Evolutionary conservation across 2,888 invertebrate genomes (phyloP).

Genomic region (Embidobia sp.): DNA sequence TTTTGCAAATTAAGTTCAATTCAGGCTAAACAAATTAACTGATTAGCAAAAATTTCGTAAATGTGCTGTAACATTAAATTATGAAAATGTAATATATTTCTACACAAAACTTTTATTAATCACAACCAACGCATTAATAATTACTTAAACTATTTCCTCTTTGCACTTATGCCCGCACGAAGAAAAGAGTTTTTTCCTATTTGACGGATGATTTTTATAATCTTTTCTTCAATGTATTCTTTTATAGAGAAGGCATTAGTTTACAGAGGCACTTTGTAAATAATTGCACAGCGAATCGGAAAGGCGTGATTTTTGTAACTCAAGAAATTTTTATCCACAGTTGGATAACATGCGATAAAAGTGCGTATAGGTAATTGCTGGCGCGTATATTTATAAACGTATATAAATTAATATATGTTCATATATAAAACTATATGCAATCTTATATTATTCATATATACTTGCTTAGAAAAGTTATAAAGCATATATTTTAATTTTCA

Average conservation of each 20-base stretch:
- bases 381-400: too few relatives aligned
- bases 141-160: slow-evolving; percentile 41
- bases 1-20: neutral
- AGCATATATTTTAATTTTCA: neutral
- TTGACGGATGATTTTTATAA: slow-evolving; percentile 62
- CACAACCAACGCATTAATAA: slow-evolving; percentile 46
- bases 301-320: slow-evolving; percentile 50
- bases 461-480: too few relatives aligned
- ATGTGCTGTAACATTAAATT: too few relatives aligned
- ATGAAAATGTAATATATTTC: too few relatives aligned
- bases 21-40: too few relatives aligned
- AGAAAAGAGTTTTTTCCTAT: slow-evolving; percentile 63
- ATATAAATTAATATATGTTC: too few relatives aligned
- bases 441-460: slow-evolving; percentile 1
- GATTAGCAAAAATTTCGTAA: too few relatives aligned
- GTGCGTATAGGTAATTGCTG: too few relatives aligned
- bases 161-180: slow-evolving; percentile 61
- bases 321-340: slow-evolving; percentile 10
- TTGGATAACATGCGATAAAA: slow-evolving; percentile 21
- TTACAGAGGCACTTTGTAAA: slow-evolving; percentile 65
- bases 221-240: slow-evolving; percentile 57
- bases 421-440: neutral
- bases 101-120: too few relatives aligned
- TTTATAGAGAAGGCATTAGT: slow-evolving; percentile 60
- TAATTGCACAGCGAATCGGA: slow-evolving; percentile 64